Conservation (phyloP, 2,113 vertebrate species). For the Notechis scutatus region DNA sequence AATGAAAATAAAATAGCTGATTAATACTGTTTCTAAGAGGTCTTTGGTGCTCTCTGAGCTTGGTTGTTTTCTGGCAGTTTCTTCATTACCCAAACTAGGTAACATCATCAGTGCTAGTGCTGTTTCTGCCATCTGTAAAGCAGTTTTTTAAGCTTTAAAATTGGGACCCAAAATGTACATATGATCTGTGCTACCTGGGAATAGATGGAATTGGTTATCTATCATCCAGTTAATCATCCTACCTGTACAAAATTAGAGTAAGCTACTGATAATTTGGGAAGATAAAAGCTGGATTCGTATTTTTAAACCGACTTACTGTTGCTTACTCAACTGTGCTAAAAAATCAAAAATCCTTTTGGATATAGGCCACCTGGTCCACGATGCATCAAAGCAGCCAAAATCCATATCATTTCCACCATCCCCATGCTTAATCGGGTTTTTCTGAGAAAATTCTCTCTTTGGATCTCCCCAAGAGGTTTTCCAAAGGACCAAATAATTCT, state of each 20-base stretch:
- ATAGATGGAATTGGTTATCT: not conserved
- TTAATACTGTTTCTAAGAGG: no score
- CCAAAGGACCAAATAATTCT: not conserved
- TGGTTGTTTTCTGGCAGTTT: not conserved
- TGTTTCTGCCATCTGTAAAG: not conserved
- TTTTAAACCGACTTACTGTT: not conserved
- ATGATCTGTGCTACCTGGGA: not conserved
- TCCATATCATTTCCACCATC: not conserved
- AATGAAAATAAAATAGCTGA: not conserved
- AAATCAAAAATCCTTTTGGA: not conserved
- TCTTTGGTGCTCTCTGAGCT: not conserved
- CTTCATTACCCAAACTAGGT: not conserved
- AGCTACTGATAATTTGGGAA: not conserved
- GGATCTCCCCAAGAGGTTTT: not conserved
- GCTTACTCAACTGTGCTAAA: not conserved
- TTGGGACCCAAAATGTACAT: not conserved
- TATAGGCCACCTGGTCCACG: not conserved
- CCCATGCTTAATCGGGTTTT: not conserved
- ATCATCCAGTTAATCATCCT: not conserved
- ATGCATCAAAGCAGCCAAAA: not conserved
- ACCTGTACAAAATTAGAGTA: not conserved
- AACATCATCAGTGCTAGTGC: not conserved
- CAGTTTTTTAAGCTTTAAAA: not conserved
- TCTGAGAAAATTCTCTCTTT: not conserved
- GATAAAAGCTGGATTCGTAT: not conserved